Evolutionary conservation across 2,888 invertebrate species (phyloP), one percentile per base, ranked within the genome.

Genomic region (Ectropis crepuscularia): DNA sequence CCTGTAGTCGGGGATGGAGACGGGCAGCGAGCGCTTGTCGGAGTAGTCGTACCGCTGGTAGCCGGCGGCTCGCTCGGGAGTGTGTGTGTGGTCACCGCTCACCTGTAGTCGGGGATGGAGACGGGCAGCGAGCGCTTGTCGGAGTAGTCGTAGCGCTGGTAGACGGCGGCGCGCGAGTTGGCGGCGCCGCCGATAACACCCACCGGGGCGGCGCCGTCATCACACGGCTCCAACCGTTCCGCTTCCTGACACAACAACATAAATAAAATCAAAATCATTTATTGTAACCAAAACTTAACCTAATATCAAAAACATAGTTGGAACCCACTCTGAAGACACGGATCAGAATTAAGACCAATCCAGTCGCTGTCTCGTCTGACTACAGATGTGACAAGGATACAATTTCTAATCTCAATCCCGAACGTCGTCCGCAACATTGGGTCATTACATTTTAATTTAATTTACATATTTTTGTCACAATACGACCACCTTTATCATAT

Each of bases 1-100:
- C 71, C 71, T 97, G 89, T 99, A 99, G 93, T 99, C 99, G 43
- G 99, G 99, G 78, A 99, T 96, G 83, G 96, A 96, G 67, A 97
- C 97, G 37, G 97, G 96, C 76, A 97, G 88, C 54, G 96, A 96
- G 57, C 99, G 95, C 86, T 99, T 99, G 92, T 99, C 99, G 73
- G 97, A 97, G 89, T 98, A 98, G 89, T 98, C 98, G 85, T 97
- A 98, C 58, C 97, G 85, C 70, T 90, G 91, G 85, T 88, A 89
- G 7, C 89, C 87, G 2, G 88, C 83, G 0, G 92, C 90, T 53
- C 92, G 87, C 6, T 28, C 16, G 16, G 16, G 16, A 28, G 16
- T 28, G 16, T 28, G 16, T 28, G 16, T 28, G 16, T 28, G 16
- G 16, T 28, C 16, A 4, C 16, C 16, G 16, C 16, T 28, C 16